Conservation (phyloP, 2,113 vertebrate genomes). For the Rana temporaria region DNA sequence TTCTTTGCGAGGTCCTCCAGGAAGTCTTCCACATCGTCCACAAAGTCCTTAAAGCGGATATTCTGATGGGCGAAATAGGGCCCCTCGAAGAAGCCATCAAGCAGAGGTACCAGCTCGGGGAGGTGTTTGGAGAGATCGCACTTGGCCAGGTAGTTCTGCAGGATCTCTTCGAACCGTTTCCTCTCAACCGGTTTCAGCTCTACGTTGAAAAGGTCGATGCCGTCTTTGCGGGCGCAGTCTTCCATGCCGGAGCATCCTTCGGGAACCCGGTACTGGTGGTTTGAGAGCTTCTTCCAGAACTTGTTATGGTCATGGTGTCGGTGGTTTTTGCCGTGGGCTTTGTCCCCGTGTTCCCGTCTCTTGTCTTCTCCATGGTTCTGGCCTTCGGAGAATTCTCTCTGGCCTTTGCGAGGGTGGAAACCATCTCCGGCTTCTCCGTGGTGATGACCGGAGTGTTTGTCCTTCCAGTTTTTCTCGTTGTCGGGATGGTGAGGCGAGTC, state of each 20-base stretch:
- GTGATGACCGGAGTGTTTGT: constrained; percentile 24
- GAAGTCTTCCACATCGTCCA: constrained; percentile 85
- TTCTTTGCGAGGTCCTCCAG: constrained; percentile 82
- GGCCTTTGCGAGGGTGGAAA: constrained; percentile 30
- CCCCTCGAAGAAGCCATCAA: constrained; percentile 74
- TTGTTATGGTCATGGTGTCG: constrained; percentile 58
- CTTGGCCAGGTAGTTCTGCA: constrained; percentile 75
- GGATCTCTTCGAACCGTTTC: constrained; percentile 73
- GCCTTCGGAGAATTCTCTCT: background rate
- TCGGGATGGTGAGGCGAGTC: background rate
- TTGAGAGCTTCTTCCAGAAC: constrained; percentile 67
- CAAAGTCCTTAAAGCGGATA: constrained; percentile 83
- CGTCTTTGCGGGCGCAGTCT: constrained; percentile 82
- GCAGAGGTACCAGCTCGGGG: constrained; percentile 60
- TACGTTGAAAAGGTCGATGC: constrained; percentile 61
- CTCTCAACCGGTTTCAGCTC: constrained; percentile 74
- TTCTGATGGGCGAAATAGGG: constrained; percentile 82
- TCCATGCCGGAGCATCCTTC: constrained; percentile 72
- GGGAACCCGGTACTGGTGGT: constrained; percentile 65
- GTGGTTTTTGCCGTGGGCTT: constrained; percentile 54
- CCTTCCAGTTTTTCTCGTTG: constrained; percentile 22
- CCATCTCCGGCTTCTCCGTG: background rate
- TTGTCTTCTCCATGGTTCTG: constrained; percentile 54
- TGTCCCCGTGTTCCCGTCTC: constrained; percentile 59
- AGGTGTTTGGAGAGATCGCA: constrained; percentile 61